Evolutionary conservation across 2,113 vertebrate genomes (phyloP).

Genomic region (Xiphophorus couchianus): DNA sequence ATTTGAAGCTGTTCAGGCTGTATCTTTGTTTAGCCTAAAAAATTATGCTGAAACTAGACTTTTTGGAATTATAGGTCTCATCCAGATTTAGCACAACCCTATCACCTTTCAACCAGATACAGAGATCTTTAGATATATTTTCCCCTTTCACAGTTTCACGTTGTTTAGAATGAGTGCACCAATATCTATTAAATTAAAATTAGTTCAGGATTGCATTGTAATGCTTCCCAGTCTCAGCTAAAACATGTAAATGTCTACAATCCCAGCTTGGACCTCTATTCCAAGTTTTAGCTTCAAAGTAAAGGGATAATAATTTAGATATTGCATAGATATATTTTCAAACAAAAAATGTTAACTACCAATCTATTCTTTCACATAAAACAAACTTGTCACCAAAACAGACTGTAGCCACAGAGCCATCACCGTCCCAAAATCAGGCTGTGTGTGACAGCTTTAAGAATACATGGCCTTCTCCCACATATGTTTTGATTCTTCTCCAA

Average conservation of each 20-base stretch:
- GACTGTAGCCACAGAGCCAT: no score
- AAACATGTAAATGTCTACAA: no score
- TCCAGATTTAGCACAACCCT: no score
- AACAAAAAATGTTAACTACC: neutral
- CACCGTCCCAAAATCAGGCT: neutral
- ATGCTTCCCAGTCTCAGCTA: neutral
- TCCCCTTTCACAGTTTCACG: no score
- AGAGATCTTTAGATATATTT: neutral
- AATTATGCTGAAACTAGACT: neutral
- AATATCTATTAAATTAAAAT: no score
- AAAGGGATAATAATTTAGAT: neutral
- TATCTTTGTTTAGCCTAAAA: neutral
- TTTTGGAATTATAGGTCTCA: no score
- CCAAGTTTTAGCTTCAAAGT: neutral
- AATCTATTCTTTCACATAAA: neutral
- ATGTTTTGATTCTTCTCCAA: no score
- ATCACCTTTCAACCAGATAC: neutral
- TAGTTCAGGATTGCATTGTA: no score
- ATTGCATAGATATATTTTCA: neutral
- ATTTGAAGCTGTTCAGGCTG: neutral
- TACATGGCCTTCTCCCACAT: neutral
- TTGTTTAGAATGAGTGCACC: no score
- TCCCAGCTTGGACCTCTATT: neutral
- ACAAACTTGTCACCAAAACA: neutral
- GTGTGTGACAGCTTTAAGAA: conserved; percentile 5